phyloP scores from a whole-genome alignment of 2,888 invertebrate species.

The Apomyelois bistriatella region DNA sequence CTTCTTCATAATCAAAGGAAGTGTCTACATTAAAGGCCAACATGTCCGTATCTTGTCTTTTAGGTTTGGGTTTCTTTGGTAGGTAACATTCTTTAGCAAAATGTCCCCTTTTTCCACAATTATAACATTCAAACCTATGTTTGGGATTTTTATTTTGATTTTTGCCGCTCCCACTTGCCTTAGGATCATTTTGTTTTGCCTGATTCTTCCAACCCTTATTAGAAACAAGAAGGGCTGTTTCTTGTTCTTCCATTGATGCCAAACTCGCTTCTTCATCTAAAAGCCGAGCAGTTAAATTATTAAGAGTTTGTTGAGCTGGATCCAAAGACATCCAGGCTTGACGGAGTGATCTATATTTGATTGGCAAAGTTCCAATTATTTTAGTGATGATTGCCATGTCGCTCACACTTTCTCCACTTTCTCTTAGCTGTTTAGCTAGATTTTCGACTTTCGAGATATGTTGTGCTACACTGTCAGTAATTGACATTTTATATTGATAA shows the following conservation, averaged over 20 bases:
- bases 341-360: neutral
- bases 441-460: neutral
- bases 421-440: neutral
- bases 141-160: neutral
- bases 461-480: neutral
- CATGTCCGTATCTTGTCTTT: neutral
- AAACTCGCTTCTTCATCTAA: neutral
- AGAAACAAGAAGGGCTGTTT: neutral
- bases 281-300: neutral
- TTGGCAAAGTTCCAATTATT: neutral
- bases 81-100: neutral
- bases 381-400: neutral
- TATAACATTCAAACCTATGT: neutral
- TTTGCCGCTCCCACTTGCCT: too few species aligned
- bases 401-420: neutral
- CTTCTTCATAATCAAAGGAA: neutral
- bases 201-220: too few species aligned
- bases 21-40: neutral
- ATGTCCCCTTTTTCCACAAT: neutral
- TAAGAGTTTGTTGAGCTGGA: neutral
- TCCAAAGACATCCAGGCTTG: neutral
- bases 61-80: neutral
- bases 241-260: neutral
- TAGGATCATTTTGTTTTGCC: too few species aligned
- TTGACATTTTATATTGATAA: neutral